Conservation (phyloP, 2,888 invertebrate genomes). For the Cosmia trapezina region DNA sequence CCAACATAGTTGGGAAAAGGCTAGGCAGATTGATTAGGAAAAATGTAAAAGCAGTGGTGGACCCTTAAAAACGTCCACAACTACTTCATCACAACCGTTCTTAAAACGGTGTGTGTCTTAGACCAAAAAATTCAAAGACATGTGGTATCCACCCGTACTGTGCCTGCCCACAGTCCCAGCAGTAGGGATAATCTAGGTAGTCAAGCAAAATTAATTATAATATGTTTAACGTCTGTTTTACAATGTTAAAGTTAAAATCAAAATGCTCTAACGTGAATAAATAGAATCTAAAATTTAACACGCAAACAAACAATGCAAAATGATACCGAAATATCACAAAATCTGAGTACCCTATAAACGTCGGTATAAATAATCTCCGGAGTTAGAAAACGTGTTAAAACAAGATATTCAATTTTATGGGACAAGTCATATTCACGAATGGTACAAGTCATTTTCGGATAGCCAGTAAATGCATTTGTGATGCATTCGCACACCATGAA, state of each 20-base stretch:
- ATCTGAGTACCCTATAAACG: not conserved
- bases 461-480: not conserved
- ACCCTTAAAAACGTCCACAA: no score
- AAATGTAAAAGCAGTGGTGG: no score
- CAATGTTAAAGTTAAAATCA: not conserved
- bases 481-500: not conserved
- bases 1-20: no score
- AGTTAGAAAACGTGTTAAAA: not conserved
- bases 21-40: no score
- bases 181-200: not conserved
- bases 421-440: not conserved
- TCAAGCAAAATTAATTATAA: not conserved
- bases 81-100: no score
- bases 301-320: not conserved
- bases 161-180: no score
- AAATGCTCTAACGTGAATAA: not conserved
- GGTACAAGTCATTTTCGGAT: not conserved
- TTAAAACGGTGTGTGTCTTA: no score
- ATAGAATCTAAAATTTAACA: not conserved
- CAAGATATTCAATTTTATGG: slow-evolving; percentile 9
- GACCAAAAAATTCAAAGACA: no score
- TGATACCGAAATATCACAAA: not conserved
- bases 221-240: not conserved
- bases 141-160: no score
- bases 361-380: slow-evolving; percentile 3